These are phyloP conservation scores for Caenorhabditis zanzibari DNA, from an alignment of 2,888 invertebrate species.

Conservation along the genomic window DNA sequence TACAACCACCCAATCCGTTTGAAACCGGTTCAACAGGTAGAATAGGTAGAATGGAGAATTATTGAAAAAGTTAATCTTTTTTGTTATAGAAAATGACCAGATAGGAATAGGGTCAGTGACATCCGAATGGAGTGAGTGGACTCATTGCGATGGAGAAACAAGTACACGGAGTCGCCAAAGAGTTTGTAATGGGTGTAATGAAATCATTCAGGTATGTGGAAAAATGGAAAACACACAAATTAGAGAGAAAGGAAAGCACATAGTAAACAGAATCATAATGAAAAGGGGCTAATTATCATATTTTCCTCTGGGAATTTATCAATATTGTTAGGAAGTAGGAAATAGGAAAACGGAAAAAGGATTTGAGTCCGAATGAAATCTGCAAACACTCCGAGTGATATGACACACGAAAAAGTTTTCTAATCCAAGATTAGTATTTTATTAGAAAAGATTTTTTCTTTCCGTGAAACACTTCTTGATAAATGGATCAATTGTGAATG, in stretches of 20 bases:
- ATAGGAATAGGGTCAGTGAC: conserved; percentile 39
- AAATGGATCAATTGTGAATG: background rate
- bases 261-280: background rate
- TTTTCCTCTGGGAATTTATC: too few relatives aligned
- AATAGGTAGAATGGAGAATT: background rate
- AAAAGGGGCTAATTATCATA: background rate
- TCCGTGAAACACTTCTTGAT: too few relatives aligned
- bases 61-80: background rate
- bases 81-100: conserved; percentile 19
- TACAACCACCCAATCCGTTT: conserved; percentile 58
- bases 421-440: too few relatives aligned
- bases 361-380: too few relatives aligned
- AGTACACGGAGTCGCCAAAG: conserved; percentile 70
- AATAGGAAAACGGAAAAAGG: too few relatives aligned
- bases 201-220: conserved; percentile 67
- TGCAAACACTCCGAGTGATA: too few relatives aligned
- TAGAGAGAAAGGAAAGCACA: too few relatives aligned
- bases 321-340: too few relatives aligned
- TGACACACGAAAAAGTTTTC: too few relatives aligned
- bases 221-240: background rate
- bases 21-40: conserved; percentile 43
- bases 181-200: conserved; percentile 74
- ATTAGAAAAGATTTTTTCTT: too few relatives aligned
- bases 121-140: conserved; percentile 77
- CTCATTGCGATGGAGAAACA: conserved; percentile 69